A percentile compares a stretch with the other conserved stretches of the same genome.
phyloP scores from a whole-genome alignment of 2,888 invertebrate genomes.

The Ametastegia equiseti region DNA sequence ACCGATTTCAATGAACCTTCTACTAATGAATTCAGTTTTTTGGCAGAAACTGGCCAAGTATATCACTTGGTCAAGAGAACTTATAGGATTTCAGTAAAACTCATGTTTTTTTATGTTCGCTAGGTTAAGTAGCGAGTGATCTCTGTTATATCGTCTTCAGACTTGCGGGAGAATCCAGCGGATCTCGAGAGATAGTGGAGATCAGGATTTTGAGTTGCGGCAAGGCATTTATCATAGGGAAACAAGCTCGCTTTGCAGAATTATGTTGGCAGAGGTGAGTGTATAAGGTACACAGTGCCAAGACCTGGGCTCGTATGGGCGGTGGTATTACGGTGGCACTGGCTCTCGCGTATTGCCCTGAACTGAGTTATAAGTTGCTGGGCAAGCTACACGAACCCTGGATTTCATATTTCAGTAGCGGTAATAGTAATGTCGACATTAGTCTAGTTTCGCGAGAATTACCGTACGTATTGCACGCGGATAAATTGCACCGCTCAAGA shows the following conservation, averaged over 20 bases:
- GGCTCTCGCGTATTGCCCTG: conserved; percentile 21
- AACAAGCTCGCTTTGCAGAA: conserved; percentile 54
- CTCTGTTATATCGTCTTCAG: too few relatives aligned
- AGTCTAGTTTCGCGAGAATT: conserved; percentile 58
- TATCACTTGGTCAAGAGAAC: too few relatives aligned
- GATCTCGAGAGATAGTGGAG: conserved; percentile 32
- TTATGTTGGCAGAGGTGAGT: conserved; percentile 47
- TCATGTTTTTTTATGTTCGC: too few relatives aligned
- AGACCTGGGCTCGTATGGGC: conserved; percentile 15
- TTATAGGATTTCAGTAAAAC: too few relatives aligned
- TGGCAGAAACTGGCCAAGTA: too few relatives aligned
- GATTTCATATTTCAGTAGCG: conserved; percentile 60
- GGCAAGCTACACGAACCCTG: conserved; percentile 39
- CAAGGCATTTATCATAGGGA: conserved; percentile 55
- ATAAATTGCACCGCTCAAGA: conserved; percentile 21
- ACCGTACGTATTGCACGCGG: conserved; percentile 42
- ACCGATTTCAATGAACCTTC: too few relatives aligned
- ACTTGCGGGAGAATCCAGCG: conserved; percentile 21
- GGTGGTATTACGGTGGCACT: conserved; percentile 39
- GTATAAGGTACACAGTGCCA: conserved; percentile 18
- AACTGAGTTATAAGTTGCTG: conserved; percentile 36
- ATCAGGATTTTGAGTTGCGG: conserved; percentile 55
- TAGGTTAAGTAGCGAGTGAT: too few relatives aligned
- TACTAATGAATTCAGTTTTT: too few relatives aligned
- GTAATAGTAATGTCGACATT: conserved; percentile 61